phyloP scores from a whole-genome alignment of 2,797 vertebrate genomes.

The Coregonus ussuriensis region DNA sequence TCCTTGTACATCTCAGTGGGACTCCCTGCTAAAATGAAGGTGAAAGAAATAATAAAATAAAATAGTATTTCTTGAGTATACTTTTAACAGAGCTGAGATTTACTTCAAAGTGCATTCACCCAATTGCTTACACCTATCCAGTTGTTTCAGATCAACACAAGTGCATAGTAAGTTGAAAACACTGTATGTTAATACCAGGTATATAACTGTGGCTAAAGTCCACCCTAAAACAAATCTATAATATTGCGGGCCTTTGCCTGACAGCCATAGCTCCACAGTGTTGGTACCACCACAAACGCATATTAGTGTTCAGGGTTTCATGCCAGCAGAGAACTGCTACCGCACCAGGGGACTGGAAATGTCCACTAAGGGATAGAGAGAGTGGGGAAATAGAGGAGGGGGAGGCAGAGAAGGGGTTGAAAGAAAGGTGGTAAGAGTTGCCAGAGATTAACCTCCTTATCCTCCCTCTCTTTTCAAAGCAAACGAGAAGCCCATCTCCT shows the following conservation, averaged over 20 bases:
- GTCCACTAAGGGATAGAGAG: neutral
- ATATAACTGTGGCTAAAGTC: too few species aligned
- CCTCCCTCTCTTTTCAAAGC: slow-evolving; percentile 38
- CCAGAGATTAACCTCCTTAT: slow-evolving; percentile 38
- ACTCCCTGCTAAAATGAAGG: too few species aligned
- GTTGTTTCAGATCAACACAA: too few species aligned
- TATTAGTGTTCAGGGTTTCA: neutral
- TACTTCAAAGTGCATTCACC: too few species aligned
- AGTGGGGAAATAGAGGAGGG: slow-evolving; percentile 19
- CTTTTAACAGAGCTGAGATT: too few species aligned
- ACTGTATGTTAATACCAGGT: too few species aligned
- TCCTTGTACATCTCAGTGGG: too few species aligned
- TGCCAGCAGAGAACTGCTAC: neutral
- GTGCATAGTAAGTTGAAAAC: too few species aligned
- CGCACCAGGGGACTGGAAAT: neutral
- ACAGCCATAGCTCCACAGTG: neutral
- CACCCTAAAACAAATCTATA: too few species aligned
- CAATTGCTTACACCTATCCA: too few species aligned
- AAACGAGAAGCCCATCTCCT: slow-evolving; percentile 36
- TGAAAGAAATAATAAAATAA: too few species aligned
- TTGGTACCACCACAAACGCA: neutral
- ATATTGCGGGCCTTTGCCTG: neutral
- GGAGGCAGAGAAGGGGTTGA: slow-evolving; percentile 35
- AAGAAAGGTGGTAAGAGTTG: slow-evolving; percentile 44
- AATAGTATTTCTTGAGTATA: too few species aligned